These are phyloP conservation scores for Epizoanthus ramosus DNA, from an alignment of 92 coral and sea anemone genomes.

Conservation along the genomic window DNA sequence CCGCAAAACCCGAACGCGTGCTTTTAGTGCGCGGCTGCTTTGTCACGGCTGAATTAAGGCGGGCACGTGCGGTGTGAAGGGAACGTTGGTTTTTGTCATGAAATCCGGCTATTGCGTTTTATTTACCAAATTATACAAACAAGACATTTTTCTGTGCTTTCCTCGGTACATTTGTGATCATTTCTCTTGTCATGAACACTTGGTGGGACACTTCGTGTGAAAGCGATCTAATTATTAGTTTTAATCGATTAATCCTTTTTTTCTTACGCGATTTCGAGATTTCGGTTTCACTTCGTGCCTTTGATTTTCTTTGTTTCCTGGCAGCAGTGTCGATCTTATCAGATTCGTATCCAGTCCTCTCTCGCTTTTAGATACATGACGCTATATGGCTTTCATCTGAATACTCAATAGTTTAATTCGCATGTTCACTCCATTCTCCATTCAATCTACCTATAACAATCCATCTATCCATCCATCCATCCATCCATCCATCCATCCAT, in stretches of 20 bases:
- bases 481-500: background rate
- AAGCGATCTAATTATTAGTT: background rate
- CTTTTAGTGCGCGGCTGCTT: background rate
- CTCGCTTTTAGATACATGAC: no score
- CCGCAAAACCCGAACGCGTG: background rate
- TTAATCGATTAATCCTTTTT: background rate
- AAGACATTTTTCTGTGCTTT: background rate
- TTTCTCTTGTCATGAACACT: background rate
- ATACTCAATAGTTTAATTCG: no score
- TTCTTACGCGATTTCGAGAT: no score
- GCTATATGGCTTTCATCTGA: no score
- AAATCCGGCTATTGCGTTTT: background rate
- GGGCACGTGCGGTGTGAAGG: constrained; percentile 15
- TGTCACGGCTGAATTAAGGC: constrained; percentile 32
- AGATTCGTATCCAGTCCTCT: no score
- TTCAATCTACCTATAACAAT: no score
- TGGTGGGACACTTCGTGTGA: constrained; percentile 15
- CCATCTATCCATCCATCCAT: background rate
- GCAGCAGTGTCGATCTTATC: no score
- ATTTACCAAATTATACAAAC: background rate
- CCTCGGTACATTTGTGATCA: no score
- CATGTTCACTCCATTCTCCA: no score
- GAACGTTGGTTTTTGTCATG: background rate
- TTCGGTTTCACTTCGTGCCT: background rate
- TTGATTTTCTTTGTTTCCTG: no score